Conservation (phyloP, 1,140 invertebrate genomes). For the Meloidogyne hapla region DNA sequence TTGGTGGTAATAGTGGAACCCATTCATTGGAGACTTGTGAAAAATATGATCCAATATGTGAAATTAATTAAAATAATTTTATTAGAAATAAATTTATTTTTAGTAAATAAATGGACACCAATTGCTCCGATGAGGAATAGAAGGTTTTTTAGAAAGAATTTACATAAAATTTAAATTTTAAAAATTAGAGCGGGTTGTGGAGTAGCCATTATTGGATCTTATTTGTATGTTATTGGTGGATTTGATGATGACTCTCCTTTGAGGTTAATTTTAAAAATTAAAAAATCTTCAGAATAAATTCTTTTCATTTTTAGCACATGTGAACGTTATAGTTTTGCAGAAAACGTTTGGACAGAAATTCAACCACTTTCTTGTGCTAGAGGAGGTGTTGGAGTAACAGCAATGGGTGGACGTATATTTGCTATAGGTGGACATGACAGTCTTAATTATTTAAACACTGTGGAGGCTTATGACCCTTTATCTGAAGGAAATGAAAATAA, state of each 20-base stretch:
- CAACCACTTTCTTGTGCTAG: slow-evolving; percentile 76
- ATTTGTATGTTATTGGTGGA: slow-evolving; percentile 86
- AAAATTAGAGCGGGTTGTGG: slow-evolving; percentile 44
- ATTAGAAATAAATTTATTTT: neutral
- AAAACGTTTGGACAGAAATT: slow-evolving; percentile 78
- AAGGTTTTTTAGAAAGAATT: slow-evolving; percentile 18
- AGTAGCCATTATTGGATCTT: slow-evolving; percentile 50
- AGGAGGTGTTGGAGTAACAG: slow-evolving; percentile 53
- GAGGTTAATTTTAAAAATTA: slow-evolving; percentile 50
- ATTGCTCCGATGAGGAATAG: slow-evolving; percentile 46
- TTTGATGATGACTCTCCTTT: slow-evolving; percentile 86
- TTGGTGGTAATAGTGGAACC: slow-evolving; percentile 80
- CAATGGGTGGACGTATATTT: slow-evolving; percentile 62
- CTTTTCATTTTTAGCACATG: slow-evolving; percentile 68
- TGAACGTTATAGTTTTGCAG: slow-evolving; percentile 80
- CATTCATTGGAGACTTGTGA: slow-evolving; percentile 78
- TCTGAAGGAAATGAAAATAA: slow-evolving; percentile 48
- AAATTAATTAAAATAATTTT: neutral
- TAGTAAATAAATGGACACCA: slow-evolving; percentile 82
- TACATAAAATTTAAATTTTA: neutral
- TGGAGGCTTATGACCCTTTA: slow-evolving; percentile 65
- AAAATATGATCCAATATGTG: slow-evolving; percentile 72
- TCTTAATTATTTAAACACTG: slow-evolving; percentile 65
- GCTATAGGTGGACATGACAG: slow-evolving; percentile 68
- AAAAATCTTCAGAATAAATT: too few species aligned